Evolutionary conservation across 2,888 invertebrate genomes (phyloP).

Genomic region (Scotopteryx bipunctaria): DNA sequence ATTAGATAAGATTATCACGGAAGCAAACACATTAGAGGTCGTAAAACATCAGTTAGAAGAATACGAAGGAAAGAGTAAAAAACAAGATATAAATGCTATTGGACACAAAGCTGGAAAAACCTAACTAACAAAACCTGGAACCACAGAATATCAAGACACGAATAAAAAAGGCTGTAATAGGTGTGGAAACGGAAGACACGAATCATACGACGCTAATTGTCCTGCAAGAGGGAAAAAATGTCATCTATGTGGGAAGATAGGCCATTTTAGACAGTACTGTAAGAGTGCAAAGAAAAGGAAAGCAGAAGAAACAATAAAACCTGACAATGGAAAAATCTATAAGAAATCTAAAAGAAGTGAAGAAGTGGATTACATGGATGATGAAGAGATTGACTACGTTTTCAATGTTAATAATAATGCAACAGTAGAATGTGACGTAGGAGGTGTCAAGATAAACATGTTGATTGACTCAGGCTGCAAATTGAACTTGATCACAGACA

Average conservation of each 20-base stretch:
- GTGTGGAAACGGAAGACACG: not conserved
- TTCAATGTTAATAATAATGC: not conserved
- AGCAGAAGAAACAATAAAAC: not conserved
- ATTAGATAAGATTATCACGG: not conserved
- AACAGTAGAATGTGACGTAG: constrained; percentile 19
- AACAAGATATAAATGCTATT: not conserved
- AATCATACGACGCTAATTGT: not conserved
- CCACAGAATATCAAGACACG: not conserved
- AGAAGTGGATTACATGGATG: not conserved
- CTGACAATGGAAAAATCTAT: not conserved
- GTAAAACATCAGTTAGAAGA: not conserved
- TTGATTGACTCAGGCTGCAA: constrained; percentile 39
- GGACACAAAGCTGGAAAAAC: not conserved
- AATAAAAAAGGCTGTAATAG: not conserved
- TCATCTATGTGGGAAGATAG: not conserved
- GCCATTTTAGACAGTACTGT: not conserved
- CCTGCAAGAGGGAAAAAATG: not conserved
- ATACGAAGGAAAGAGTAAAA: not conserved
- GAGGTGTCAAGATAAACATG: constrained; percentile 30
- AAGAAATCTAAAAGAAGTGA: not conserved
- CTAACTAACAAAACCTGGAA: not conserved
- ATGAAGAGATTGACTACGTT: not conserved
- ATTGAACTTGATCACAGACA: constrained; percentile 33
- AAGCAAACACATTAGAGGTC: not conserved
- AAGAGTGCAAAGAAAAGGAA: not conserved